These are phyloP conservation scores for Willisornis vidua DNA, from an alignment of 2,113 vertebrate species.

Conservation along the genomic window DNA sequence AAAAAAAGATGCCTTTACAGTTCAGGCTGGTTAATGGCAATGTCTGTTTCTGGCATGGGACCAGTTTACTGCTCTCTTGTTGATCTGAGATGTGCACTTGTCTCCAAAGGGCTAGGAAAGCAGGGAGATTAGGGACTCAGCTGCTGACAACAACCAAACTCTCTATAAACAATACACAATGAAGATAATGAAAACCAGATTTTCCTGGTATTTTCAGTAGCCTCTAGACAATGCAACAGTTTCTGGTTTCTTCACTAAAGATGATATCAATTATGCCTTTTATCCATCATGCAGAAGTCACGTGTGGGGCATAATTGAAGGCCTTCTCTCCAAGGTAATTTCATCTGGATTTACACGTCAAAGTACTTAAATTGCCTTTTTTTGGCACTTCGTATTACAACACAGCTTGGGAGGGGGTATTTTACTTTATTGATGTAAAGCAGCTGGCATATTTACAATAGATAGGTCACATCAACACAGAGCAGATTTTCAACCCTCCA, in stretches of 20 bases:
- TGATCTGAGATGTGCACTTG: conserved; percentile 65
- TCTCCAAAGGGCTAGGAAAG: conserved; percentile 49
- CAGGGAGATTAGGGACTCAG: conserved; percentile 66
- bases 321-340: conserved; percentile 62
- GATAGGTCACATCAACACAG: conserved; percentile 55
- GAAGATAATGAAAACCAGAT: conserved; percentile 70
- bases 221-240: conserved; percentile 64
- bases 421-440: conserved; percentile 67
- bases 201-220: conserved; percentile 66
- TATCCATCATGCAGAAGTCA: conserved; percentile 68
- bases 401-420: conserved; percentile 39
- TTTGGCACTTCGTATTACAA: conserved; percentile 65
- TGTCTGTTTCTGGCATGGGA: conserved; percentile 38
- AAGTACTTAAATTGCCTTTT: conserved; percentile 62
- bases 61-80: conserved; percentile 59
- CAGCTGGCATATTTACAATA: conserved; percentile 71
- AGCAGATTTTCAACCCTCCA: conserved; percentile 50
- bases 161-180: conserved; percentile 68
- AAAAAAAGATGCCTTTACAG: conserved; percentile 3
- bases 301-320: conserved; percentile 55
- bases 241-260: conserved; percentile 72
- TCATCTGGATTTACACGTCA: conserved; percentile 59
- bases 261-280: conserved; percentile 74
- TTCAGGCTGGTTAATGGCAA: conserved; percentile 31
- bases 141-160: conserved; percentile 68